phyloP scores from a whole-genome alignment of 2,888 invertebrate genomes.

The Oxyteleia sp. region DNA sequence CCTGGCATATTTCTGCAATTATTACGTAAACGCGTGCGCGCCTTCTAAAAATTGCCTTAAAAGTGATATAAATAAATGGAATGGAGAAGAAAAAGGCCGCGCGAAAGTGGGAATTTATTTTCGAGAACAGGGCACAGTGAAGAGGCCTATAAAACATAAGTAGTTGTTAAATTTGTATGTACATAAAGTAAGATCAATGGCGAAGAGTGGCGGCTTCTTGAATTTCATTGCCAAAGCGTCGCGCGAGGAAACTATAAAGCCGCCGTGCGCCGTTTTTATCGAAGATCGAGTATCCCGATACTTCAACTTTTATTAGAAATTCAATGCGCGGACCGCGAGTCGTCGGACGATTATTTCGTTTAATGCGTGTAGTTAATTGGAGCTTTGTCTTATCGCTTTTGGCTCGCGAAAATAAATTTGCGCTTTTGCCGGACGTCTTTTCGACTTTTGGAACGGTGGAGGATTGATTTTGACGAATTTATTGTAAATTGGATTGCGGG shows the following conservation, averaged over 20 bases:
- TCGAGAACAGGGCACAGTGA: constrained; percentile 46
- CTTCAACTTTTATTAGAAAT: constrained; percentile 64
- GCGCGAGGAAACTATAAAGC: constrained; percentile 41
- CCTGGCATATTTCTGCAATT: constrained; percentile 1
- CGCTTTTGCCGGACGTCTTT: no score
- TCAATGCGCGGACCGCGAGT: constrained; percentile 20
- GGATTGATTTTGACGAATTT: no score
- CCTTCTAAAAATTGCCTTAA: constrained; percentile 35
- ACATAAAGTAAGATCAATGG: constrained; percentile 57
- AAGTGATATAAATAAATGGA: constrained; percentile 26
- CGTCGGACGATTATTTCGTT: constrained; percentile 8
- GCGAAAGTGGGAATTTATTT: constrained; percentile 40
- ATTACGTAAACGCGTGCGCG: neutral
- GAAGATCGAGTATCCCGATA: constrained; percentile 48
- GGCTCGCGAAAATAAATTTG: neutral
- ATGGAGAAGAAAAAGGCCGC: constrained; percentile 11
- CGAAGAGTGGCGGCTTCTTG: constrained; percentile 59
- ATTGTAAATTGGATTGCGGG: no score
- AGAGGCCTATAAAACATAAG: constrained; percentile 67
- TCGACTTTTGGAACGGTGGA: no score
- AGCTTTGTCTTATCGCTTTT: neutral
- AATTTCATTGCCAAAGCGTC: constrained; percentile 60
- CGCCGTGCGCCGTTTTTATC: constrained; percentile 28
- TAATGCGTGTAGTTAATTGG: constrained; percentile 43
- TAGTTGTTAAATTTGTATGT: constrained; percentile 64